These are phyloP conservation scores for Theonella swinhoei DNA, from an alignment of 37 sponge, comb jelly and placozoan species.

Conservation along the genomic window DNA sequence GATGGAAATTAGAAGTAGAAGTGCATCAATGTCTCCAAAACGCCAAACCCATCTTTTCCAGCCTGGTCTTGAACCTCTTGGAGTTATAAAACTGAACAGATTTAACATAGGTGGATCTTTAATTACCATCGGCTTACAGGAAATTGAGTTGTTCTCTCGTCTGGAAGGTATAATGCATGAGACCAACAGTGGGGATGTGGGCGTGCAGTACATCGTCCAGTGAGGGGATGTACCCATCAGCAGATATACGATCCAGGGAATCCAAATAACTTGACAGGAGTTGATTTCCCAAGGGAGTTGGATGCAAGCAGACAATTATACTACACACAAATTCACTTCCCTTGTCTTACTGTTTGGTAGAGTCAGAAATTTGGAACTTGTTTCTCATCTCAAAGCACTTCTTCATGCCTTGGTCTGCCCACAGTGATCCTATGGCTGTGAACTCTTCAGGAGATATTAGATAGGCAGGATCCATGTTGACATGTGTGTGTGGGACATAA, in stretches of 20 bases:
- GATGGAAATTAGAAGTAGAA: slow-evolving; percentile 61
- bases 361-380: slow-evolving; percentile 96
- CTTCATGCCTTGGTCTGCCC: slow-evolving; percentile 69
- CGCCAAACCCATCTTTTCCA: slow-evolving; percentile 73
- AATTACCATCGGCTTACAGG: slow-evolving; percentile 45
- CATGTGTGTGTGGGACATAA: background rate
- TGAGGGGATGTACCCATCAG: slow-evolving; percentile 76
- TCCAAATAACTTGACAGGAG: slow-evolving; percentile 83
- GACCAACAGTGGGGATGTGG: slow-evolving; percentile 90
- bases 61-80: slow-evolving; percentile 70
- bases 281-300: too few relatives aligned
- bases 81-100: slow-evolving; percentile 71
- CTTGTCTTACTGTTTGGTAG: slow-evolving; percentile 93
- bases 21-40: slow-evolving; percentile 69
- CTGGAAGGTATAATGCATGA: slow-evolving; percentile 85
- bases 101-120: slow-evolving; percentile 3
- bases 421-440: slow-evolving; percentile 38
- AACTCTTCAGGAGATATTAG: slow-evolving; percentile 18
- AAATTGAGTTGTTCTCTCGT: slow-evolving; percentile 81
- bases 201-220: slow-evolving; percentile 89
- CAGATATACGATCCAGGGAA: slow-evolving; percentile 73
- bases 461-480: slow-evolving; percentile 10
- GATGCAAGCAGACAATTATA: background rate
- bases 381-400: slow-evolving; percentile 85
- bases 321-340: background rate